phyloP scores from a whole-genome alignment of 2,113 vertebrate species.

The Ciconia boyciana region DNA sequence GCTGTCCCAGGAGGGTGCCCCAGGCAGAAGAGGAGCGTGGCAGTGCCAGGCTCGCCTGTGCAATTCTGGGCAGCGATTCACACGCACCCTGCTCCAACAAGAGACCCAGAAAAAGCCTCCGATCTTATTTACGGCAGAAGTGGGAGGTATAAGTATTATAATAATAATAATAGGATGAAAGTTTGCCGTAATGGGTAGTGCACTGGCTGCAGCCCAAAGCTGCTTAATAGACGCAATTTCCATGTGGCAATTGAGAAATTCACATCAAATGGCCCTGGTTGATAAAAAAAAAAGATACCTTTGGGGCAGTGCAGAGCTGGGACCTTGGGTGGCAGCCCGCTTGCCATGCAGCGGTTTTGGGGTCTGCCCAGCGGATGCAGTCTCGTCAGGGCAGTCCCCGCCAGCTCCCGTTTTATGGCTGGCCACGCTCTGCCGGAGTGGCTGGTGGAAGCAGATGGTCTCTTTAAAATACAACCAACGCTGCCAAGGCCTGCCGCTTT shows the following conservation, averaged over 20 bases:
- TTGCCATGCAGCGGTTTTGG: accelerated
- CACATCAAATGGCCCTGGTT: neutral
- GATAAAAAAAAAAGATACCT: neutral
- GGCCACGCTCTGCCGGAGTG: neutral
- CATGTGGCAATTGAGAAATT: neutral
- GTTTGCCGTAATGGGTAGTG: neutral
- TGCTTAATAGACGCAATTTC: neutral
- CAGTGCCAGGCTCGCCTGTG: accelerated
- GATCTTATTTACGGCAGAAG: neutral
- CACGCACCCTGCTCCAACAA: neutral
- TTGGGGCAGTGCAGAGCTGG: neutral
- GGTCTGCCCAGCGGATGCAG: neutral
- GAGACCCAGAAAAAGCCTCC: neutral
- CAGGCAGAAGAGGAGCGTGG: neutral
- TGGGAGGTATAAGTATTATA: neutral
- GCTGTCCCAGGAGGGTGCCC: neutral
- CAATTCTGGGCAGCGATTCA: neutral
- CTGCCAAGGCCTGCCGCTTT: neutral
- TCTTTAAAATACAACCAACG: neutral
- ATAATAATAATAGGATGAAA: neutral
- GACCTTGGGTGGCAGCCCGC: accelerated
- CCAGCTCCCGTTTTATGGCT: neutral
- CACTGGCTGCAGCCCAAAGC: neutral
- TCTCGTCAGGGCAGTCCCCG: neutral
- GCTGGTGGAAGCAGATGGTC: neutral